Conservation (phyloP, 1,140 invertebrate genomes). For the Caenorhabditis inopinata region DNA sequence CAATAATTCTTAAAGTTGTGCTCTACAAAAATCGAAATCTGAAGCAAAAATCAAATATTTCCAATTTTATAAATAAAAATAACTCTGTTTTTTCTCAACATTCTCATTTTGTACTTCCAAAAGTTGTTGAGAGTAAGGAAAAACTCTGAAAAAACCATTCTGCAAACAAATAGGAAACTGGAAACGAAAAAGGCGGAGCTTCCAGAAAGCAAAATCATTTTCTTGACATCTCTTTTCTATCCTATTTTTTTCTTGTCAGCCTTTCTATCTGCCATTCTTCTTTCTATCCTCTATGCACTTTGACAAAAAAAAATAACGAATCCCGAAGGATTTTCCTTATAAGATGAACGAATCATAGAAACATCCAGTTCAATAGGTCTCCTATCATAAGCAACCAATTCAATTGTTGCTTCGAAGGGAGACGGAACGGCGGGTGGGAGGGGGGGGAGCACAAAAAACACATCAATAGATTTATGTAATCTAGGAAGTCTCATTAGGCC, state of each 20-base stretch:
- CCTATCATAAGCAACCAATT: not conserved
- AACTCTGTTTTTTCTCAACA: too few relatives aligned
- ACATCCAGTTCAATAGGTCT: not conserved
- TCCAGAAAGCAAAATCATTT: not conserved
- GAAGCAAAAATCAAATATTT: too few relatives aligned
- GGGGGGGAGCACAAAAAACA: not conserved
- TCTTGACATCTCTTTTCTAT: not conserved
- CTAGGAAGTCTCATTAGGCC: not conserved
- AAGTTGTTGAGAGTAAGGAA: too few relatives aligned
- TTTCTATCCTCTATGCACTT: slow-evolving; percentile 1
- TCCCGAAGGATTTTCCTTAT: not conserved
- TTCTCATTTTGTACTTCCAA: too few relatives aligned
- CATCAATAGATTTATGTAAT: slow-evolving; percentile 14
- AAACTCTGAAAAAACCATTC: not conserved
- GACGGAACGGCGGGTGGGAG: too few relatives aligned
- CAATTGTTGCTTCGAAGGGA: not conserved
- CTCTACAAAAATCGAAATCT: too few relatives aligned
- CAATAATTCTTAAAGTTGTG: too few relatives aligned
- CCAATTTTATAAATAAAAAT: too few relatives aligned
- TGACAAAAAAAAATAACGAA: not conserved
- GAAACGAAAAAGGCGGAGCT: not conserved
- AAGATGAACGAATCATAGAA: slow-evolving; percentile 15
- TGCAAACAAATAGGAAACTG: not conserved
- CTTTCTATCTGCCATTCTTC: not conserved
- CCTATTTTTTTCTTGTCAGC: not conserved